Evolutionary conservation across 2,797 vertebrate genomes (phyloP), one percentile per base, ranked within the genome.

Genomic region (Lindbergichthys nudifrons): DNA sequence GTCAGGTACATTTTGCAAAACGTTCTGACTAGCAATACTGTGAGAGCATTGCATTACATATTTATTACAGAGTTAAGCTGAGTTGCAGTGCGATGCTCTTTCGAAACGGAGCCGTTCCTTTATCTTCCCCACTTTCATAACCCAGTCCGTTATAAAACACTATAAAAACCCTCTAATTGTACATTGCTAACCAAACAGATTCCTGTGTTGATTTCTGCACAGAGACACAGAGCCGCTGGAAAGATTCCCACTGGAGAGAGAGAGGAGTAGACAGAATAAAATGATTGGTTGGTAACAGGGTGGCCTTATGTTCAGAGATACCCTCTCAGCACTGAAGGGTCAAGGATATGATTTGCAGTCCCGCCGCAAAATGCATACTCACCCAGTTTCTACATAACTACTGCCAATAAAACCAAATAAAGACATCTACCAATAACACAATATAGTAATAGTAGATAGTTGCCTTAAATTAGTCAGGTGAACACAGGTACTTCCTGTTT

Each of bases 181-280:
- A 73, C 70, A 70, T 59, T 85, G 70, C 77, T 71, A 73, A 88
- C 74, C 80, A 78, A 67, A 82, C 56, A 77, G 81, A 91, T 89
- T 89, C 75, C 75, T 83, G 61, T 81, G 72, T 67, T 82, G 81
- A 91, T 86, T 81, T 60, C 74, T 74, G 64, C 58, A 43, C 32
- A 69, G 75, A 72, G 65, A 61, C 46, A 39, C n/a, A 11, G 42
- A 67, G 84, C 83, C 84, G 66, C 76, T 88, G 84, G 81, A 90
- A 82, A 19, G 68, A 82, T 77, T 81, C 51, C 48, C 36, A 47
- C 39, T 70, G 47, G 72, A 67, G 59, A 65, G 43, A 65, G 43
- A 52, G 30, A 81, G 57, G 42, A 63, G 60, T n/a, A 61, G 59
- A 53, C 61, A 62, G 76, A 64, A 74, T 64, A 77, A 9, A 71